phyloP scores from a whole-genome alignment of 2,797 vertebrate genomes.

The Gymnothorax javanicus region DNA sequence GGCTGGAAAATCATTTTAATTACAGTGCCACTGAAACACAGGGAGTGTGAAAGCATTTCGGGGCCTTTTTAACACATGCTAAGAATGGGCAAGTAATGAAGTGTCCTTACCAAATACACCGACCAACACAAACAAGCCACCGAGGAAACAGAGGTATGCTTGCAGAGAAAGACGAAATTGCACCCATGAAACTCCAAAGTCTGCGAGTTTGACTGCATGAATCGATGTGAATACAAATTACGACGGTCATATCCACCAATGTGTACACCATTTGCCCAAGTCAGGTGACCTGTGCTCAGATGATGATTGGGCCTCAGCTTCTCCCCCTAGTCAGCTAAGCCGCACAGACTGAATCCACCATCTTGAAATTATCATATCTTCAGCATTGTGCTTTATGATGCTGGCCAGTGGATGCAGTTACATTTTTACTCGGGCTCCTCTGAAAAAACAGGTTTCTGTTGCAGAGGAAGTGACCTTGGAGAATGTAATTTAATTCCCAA shows the following conservation, averaged over 20 bases:
- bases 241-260: not conserved
- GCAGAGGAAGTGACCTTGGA: not conserved
- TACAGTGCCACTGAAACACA: constrained; percentile 26
- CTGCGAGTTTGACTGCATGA: not conserved
- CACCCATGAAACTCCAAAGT: not conserved
- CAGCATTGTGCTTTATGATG: not conserved
- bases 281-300: not conserved
- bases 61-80: not conserved
- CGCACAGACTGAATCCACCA: not conserved
- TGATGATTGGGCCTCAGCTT: not conserved
- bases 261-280: not conserved
- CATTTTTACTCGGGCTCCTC: no score
- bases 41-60: not conserved
- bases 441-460: not conserved
- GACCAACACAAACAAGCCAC: constrained; percentile 46
- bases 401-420: not conserved
- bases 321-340: no score
- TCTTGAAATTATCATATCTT: not conserved
- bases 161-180: not conserved
- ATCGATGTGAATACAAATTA: not conserved
- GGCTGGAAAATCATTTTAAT: constrained; percentile 35
- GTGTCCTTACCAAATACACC: not conserved
- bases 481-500: no score
- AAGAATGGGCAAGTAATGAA: not conserved
- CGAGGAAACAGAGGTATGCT: not conserved